These are phyloP conservation scores for Beroe ovata DNA, from an alignment of 37 sponge, comb jelly and placozoan species.

Conservation along the genomic window DNA sequence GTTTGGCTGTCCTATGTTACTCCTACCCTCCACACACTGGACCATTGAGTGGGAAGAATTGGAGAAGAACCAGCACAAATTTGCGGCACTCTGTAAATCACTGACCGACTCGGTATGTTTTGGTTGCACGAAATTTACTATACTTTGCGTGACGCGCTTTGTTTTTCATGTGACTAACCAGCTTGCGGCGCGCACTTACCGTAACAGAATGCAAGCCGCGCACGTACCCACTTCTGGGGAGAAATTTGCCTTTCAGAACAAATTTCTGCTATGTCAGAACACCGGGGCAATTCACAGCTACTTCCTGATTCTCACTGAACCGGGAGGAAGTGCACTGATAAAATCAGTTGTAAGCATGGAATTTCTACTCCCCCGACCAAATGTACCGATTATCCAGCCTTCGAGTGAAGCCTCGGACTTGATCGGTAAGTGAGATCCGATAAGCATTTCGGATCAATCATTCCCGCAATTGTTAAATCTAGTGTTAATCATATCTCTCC, in stretches of 20 bases:
- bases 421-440: background rate
- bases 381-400: background rate
- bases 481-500: background rate
- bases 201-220: too few relatives aligned
- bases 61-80: conserved; percentile 82
- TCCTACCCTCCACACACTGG: conserved; percentile 87
- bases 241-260: too few relatives aligned
- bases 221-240: too few relatives aligned
- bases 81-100: conserved; percentile 77
- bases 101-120: conserved; percentile 74
- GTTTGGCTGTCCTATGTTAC: conserved; percentile 59
- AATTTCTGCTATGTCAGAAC: background rate
- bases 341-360: background rate
- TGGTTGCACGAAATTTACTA: too few relatives aligned
- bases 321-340: conserved; percentile 10
- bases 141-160: too few relatives aligned
- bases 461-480: too few relatives aligned
- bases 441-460: too few relatives aligned
- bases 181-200: too few relatives aligned
- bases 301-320: conserved; percentile 45
- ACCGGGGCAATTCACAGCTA: background rate
- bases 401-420: background rate
- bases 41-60: conserved; percentile 96
- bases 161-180: too few relatives aligned
- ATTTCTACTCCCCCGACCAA: conserved; percentile 9